Conservation (phyloP, 1,140 invertebrate species). For the Manduca sexta region DNA sequence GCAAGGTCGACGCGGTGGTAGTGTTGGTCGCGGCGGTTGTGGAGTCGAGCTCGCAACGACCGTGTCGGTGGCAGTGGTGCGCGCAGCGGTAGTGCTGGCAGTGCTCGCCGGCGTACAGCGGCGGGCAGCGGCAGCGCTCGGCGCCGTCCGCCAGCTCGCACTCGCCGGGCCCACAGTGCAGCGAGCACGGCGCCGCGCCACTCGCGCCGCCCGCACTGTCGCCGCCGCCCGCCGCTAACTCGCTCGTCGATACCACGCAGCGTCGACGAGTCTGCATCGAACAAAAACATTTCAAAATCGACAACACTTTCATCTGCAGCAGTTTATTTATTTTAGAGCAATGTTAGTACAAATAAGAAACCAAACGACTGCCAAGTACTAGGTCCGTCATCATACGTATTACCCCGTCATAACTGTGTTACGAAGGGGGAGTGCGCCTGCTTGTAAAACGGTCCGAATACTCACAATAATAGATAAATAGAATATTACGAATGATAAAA, state of each 20-base stretch:
- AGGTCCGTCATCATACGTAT: no score
- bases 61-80: constrained; percentile 77
- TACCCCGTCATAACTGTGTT: no score
- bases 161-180: constrained; percentile 54
- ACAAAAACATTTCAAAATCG: no score
- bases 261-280: constrained; percentile 23
- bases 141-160: constrained; percentile 47
- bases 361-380: no score
- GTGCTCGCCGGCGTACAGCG: constrained; percentile 72
- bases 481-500: no score
- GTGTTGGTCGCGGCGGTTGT: neutral
- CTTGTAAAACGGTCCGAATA: no score
- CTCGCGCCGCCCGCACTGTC: neutral
- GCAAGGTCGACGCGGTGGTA: neutral
- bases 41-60: constrained; percentile 65
- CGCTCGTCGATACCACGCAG: constrained; percentile 20
- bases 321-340: no score
- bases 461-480: no score
- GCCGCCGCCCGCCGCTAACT: neutral
- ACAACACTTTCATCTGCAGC: no score
- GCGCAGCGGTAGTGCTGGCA: constrained; percentile 79
- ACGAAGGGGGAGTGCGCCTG: no score
- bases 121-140: constrained; percentile 72
- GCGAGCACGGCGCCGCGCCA: constrained; percentile 17
- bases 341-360: no score